Base-by-base conservation (phyloP, 2,113 vertebrate genomes). In the Brachionichthys hirsutus region DNA sequence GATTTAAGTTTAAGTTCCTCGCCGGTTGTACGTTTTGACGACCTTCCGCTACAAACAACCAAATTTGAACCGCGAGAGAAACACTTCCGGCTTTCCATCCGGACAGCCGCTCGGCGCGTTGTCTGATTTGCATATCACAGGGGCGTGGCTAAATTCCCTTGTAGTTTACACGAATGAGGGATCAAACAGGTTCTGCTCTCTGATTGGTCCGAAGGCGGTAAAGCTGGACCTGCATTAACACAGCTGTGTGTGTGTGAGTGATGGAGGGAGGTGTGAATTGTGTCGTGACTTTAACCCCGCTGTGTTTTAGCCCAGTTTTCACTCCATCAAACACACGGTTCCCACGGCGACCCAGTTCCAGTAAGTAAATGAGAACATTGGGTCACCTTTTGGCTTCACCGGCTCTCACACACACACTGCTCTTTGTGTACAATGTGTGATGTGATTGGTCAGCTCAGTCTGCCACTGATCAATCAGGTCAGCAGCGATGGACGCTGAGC, bases 381-480 rank as follows among this genome's bases (percentile, higher is more conserved):
- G 35, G 52, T 54, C 51, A 54, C 51, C 35, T 53, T 53, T 53
- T 38, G 51, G 51, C 51, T 52, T 36, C 50, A 36, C 12, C 11
- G 24, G 24, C 48, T 50, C 24, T 35, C 50, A 17, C 49, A 51
- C n/a, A 50, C 45, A 45, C 36, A 38, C 3, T 38, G 36, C 3
- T 17, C 9, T 45, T 15, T 45, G 43, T 45, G 43, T 18, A n/a
- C 12, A 4, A 38, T 7, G 9, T 42, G 9, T 2, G 8, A 17
- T 45, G 16, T 45, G 6, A 45, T 45, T 18, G 43, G 43, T 45
- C 43, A 17, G 43, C 43, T 45, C 43, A 17, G 15, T 9, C 43
- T 17, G 9, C 11, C 14, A 15, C 13, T 42, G 40, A 42, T 42
- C 4, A 42, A 42, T 42, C 13, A 42, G 40, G 12, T 6, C 2